Evolutionary conservation across 2,797 vertebrate genomes (phyloP).

Genomic region (Fringilla coelebs): DNA sequence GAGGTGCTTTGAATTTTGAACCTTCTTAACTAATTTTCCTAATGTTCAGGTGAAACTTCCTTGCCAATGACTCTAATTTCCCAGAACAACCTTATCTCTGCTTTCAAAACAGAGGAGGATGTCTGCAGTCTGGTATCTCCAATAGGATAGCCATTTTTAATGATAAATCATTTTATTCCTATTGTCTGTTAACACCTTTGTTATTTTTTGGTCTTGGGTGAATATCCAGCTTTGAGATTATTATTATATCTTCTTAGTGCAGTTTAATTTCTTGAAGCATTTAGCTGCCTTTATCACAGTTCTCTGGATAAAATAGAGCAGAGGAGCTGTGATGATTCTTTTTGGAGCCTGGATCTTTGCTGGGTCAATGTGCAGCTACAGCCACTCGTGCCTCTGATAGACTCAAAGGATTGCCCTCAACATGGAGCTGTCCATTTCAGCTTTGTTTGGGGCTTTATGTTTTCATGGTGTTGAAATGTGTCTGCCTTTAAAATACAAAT

Average conservation of each 20-base stretch:
- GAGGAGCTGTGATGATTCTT: neutral
- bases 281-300: neutral
- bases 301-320: neutral
- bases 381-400: neutral
- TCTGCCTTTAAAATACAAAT: neutral
- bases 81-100: conserved; percentile 47
- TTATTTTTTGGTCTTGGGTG: conserved; percentile 25
- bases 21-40: conserved; percentile 53
- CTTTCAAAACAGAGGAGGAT: conserved; percentile 5
- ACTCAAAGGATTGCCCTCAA: neutral
- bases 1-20: conserved; percentile 11
- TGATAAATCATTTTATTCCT: conserved; percentile 38
- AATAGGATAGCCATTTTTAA: neutral
- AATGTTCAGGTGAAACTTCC: conserved; percentile 33
- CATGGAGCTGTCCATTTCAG: neutral
- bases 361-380: neutral
- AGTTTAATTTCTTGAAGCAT: conserved; percentile 24
- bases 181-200: conserved; percentile 38
- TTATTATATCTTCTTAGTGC: conserved; percentile 15
- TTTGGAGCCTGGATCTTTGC: neutral
- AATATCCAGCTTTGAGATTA: conserved; percentile 23
- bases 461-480: neutral
- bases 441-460: neutral
- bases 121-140: conserved; percentile 28
- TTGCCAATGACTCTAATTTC: conserved; percentile 24